Evolutionary conservation across 2,888 invertebrate species (phyloP).

Genomic region (Trichogramma evanescens): DNA sequence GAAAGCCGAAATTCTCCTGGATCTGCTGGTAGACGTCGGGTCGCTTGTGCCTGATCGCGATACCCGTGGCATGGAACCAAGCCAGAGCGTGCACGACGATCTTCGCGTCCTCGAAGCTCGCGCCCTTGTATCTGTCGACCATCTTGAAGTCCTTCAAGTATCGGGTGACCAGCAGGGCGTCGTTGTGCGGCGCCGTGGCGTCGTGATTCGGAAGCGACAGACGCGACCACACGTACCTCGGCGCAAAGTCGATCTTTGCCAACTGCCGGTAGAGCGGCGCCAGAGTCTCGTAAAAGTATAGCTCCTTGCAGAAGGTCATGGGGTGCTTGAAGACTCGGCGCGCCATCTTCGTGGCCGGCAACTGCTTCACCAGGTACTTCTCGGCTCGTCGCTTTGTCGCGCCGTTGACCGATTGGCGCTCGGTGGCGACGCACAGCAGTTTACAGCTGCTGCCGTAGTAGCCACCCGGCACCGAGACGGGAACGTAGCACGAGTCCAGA

Average conservation of each 20-base stretch:
- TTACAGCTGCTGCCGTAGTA: too few relatives aligned
- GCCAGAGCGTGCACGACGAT: conserved; percentile 51
- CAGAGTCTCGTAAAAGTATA: conserved; percentile 50
- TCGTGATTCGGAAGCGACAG: too few relatives aligned
- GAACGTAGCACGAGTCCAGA: too few relatives aligned
- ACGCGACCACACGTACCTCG: too few relatives aligned
- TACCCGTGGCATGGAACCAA: conserved; percentile 54
- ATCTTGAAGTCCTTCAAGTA: too few relatives aligned
- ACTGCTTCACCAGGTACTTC: too few relatives aligned
- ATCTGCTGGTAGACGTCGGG: conserved; percentile 35
- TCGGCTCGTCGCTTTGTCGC: too few relatives aligned
- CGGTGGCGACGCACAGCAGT: too few relatives aligned
- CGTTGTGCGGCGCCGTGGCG: too few relatives aligned
- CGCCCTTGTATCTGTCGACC: conserved; percentile 26
- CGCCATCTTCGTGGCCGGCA: conserved; percentile 51
- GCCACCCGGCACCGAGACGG: too few relatives aligned
- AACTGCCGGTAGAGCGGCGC: conserved; percentile 49
- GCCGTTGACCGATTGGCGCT: too few relatives aligned
- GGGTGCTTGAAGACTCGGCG: conserved; percentile 52
- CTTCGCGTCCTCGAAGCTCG: conserved; percentile 49
- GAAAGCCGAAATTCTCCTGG: conserved; percentile 28
- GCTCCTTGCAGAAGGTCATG: conserved; percentile 55
- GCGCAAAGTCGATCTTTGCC: conserved; percentile 23
- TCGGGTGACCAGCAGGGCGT: too few relatives aligned
- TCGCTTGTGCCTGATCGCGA: conserved; percentile 49